phyloP scores from a whole-genome alignment of 2,888 invertebrate genomes.

The Catocala nupta region DNA sequence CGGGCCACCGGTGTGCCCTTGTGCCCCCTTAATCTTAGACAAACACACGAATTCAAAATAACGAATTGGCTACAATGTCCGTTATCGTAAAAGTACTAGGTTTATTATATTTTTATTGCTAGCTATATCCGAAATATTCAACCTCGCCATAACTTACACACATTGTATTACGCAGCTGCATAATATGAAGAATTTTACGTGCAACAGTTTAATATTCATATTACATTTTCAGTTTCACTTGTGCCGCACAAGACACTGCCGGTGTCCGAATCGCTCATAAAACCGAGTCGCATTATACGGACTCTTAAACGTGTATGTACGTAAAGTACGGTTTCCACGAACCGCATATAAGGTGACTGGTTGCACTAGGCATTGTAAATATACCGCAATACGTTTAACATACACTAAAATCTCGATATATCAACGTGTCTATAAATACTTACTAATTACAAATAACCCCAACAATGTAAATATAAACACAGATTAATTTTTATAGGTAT shows the following conservation, averaged over 20 bases:
- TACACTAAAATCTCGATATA: no score
- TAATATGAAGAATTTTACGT: slow-evolving; percentile 19
- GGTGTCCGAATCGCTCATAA: slow-evolving; percentile 64
- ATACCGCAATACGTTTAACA: neutral
- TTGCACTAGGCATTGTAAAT: slow-evolving; percentile 40
- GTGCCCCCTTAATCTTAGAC: no score
- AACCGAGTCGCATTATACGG: slow-evolving; percentile 75
- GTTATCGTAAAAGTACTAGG: no score
- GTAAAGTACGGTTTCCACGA: slow-evolving; percentile 61
- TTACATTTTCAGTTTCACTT: slow-evolving; percentile 74
- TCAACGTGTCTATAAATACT: no score
- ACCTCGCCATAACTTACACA: neutral
- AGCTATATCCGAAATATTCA: neutral
- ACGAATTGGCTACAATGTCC: no score
- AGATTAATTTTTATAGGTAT: neutral
- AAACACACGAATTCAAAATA: no score
- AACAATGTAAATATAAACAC: no score
- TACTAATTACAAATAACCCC: no score
- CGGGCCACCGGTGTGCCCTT: no score
- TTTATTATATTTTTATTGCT: neutral
- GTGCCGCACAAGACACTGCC: slow-evolving; percentile 67
- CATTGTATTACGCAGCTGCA: slow-evolving; percentile 8
- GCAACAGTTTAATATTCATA: slow-evolving; percentile 40
- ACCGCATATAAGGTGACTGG: slow-evolving; percentile 46
- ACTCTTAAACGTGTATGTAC: slow-evolving; percentile 84